Base-by-base conservation (phyloP, 2,888 invertebrate genomes). In the Drosophila flavopinicola region DNA sequence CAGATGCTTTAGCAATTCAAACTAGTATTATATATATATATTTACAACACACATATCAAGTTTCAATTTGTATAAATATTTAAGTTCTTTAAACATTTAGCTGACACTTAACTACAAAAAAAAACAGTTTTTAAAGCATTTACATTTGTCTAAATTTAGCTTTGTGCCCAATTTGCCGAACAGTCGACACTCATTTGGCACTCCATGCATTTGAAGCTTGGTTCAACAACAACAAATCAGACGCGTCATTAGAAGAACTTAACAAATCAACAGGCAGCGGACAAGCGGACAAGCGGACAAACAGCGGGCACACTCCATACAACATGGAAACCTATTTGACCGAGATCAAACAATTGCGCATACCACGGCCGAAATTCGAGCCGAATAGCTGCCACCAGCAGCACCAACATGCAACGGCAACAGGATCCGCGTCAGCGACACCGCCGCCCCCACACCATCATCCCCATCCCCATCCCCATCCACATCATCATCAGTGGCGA, bases 271-370 rank as follows among this genome's bases (percentile, higher is more conserved):
- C 83, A 82, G 78, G 20, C n/a, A n/a, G 29, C 44, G n/a, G 29
- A 75, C 71, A 79, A 76, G 66, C 67, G 67, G 73, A 70, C 69
- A 76, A 80, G 74, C 79, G 45, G 44, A 48, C 67, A 27, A 53
- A 60, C 49, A 58, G 25, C 7, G 9, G 32, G 7, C 54, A 37
- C 37, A n/a, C 42, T 5, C 25, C 24, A 0, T 30, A 9, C 54
- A 88, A 68, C 77, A 96, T 96, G 96, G 96, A 96, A 89, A 94
- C 95, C 78, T 96, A 96, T 96, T 91, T 96, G 86, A 94, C 94
- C 73, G 96, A 96, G 90, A 95, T 96, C 42, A 96, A 96, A 90
- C 94, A 95, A 76, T 94, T 96, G 67, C 93, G 95, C 79, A 96
- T 96, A 83, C 96, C 96, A 23, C 93, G 96, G 72, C 96, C 96